A percentile compares a stretch with the other conserved stretches of the same genome.
Conservation (phyloP, 2,797 vertebrate species). For the Peromyscus attwateri region DNA sequence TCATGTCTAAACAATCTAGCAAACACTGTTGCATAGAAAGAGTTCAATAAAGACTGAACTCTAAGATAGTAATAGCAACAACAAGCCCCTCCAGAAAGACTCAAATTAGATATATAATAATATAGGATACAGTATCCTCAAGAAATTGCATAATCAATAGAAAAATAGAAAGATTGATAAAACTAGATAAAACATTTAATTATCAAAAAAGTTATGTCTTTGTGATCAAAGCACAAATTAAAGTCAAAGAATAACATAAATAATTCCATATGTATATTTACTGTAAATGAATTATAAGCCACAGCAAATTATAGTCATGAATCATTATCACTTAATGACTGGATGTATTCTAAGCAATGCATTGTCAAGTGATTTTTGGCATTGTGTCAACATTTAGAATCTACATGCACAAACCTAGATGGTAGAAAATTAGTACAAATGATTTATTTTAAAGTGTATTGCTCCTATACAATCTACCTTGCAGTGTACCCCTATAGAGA, state of each 20-base stretch:
- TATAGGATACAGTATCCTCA: background rate
- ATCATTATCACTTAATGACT: background rate
- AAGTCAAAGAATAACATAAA: background rate
- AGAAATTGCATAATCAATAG: background rate
- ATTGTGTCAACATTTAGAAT: background rate
- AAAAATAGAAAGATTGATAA: background rate
- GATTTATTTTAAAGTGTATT: background rate
- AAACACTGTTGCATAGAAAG: background rate
- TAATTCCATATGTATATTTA: background rate
- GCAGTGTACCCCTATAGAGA: background rate
- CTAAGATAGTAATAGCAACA: background rate
- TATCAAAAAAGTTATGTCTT: background rate
- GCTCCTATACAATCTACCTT: background rate
- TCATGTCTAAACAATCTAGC: background rate
- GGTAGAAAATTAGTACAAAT: background rate
- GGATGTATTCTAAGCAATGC: background rate
- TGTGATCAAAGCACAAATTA: background rate
- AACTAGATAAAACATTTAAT: slow-evolving; percentile 20
- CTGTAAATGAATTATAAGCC: slow-evolving; percentile 3
- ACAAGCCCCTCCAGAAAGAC: slow-evolving; percentile 6
- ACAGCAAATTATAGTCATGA: background rate
- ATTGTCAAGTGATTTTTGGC: background rate
- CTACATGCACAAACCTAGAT: background rate
- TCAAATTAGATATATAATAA: background rate
- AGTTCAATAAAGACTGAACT: background rate